Conservation (phyloP, 1,140 invertebrate genomes). For the Drosophila nikananu region DNA sequence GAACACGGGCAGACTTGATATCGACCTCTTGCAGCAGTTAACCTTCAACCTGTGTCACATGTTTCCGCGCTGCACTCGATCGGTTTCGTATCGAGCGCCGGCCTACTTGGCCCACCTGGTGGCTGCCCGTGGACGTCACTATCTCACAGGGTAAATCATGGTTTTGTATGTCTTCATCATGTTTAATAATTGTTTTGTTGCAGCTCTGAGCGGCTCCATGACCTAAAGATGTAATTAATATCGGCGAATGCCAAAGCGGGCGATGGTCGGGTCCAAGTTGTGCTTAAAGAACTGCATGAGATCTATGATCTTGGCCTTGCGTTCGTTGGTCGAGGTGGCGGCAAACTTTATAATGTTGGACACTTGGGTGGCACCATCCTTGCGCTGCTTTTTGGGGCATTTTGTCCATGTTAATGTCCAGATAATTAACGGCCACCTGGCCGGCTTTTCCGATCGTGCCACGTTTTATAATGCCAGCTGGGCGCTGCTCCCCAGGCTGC, state of each 20-base stretch:
- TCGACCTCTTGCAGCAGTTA: constrained; percentile 92
- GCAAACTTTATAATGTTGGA: constrained; percentile 88
- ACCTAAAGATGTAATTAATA: no score
- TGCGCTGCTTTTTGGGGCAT: constrained; percentile 85
- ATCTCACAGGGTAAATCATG: constrained; percentile 85
- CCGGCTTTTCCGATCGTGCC: constrained; percentile 86
- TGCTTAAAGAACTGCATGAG: no score
- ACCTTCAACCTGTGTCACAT: constrained; percentile 96
- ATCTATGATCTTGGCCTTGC: no score
- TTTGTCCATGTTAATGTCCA: constrained; percentile 85
- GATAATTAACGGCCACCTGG: constrained; percentile 87
- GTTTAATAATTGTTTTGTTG: background rate
- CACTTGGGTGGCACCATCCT: constrained; percentile 87
- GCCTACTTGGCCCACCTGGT: constrained; percentile 97
- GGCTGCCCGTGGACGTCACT: constrained; percentile 91
- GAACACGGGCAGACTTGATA: constrained; percentile 91
- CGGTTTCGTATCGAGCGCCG: constrained; percentile 96
- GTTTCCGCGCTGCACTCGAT: constrained; percentile 93
- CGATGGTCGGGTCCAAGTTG: no score
- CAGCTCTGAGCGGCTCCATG: constrained; percentile 17
- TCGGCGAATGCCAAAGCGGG: constrained; percentile 88
- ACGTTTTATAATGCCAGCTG: no score
- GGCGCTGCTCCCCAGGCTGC: no score
- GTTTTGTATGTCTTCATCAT: background rate
- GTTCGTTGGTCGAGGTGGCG: constrained; percentile 87